Conservation (phyloP, 2,888 invertebrate species). For the Drosophila cognata region DNA sequence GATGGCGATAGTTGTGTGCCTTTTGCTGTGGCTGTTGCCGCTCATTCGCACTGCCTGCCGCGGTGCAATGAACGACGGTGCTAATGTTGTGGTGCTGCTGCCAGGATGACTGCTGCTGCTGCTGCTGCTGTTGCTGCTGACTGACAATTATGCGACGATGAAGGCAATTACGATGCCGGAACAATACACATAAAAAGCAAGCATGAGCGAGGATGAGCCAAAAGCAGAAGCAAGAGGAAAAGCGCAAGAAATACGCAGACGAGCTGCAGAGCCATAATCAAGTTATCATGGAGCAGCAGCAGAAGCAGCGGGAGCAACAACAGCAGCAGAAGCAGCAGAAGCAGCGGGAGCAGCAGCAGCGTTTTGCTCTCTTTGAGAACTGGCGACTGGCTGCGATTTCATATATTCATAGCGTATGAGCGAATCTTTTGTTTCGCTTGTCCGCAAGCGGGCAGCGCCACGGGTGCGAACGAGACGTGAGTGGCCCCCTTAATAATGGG, state of each 20-base stretch:
- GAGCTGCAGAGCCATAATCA: slow-evolving; percentile 57
- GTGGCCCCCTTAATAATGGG: slow-evolving; percentile 85
- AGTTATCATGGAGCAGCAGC: slow-evolving; percentile 65
- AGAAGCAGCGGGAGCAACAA: background rate
- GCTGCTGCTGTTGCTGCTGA: slow-evolving; percentile 33
- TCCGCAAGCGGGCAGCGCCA: slow-evolving; percentile 66
- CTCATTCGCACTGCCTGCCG: slow-evolving; percentile 39
- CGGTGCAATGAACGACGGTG: slow-evolving; percentile 64
- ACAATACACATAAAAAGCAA: slow-evolving; percentile 68
- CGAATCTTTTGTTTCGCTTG: slow-evolving; percentile 83
- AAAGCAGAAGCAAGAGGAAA: slow-evolving; percentile 48
- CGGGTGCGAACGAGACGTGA: slow-evolving; percentile 78
- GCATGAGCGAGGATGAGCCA: slow-evolving; percentile 33
- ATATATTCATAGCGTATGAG: slow-evolving; percentile 85
- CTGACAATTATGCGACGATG: slow-evolving; percentile 83
- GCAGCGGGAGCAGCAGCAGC: background rate
- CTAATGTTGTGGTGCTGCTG: slow-evolving; percentile 61
- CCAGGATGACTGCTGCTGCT: slow-evolving; percentile 18
- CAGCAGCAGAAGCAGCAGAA: background rate
- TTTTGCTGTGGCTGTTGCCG: slow-evolving; percentile 13
- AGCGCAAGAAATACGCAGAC: slow-evolving; percentile 36
- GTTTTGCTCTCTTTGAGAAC: slow-evolving; percentile 3
- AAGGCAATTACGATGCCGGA: slow-evolving; percentile 82
- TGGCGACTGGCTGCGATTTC: slow-evolving; percentile 64
- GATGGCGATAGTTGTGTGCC: slow-evolving; percentile 26